A percentile compares a stretch with the other conserved stretches of the same genome.
Evolutionary conservation across 2,888 invertebrate species (phyloP).

Genomic region (Drosophila pegasa): DNA sequence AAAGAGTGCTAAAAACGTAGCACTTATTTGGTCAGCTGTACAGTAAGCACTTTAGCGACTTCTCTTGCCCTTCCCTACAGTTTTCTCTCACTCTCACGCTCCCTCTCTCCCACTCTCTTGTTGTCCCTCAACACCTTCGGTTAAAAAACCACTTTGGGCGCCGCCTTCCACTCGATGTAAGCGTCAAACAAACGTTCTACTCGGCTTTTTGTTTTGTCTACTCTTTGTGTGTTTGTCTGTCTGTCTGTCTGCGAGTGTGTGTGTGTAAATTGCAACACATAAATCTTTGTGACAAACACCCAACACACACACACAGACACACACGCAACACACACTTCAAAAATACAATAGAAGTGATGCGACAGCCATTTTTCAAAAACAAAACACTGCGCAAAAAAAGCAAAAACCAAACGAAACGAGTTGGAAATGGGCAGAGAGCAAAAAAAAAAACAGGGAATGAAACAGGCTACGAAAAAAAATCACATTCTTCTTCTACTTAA

Average conservation of each 20-base stretch:
- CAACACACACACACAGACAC: slow-evolving; percentile 35
- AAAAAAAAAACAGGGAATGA: slow-evolving; percentile 26
- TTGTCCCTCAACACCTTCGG: slow-evolving; percentile 35
- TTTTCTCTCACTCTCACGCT: background rate
- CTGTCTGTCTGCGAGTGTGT: slow-evolving; percentile 27
- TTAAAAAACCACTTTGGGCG: slow-evolving; percentile 42
- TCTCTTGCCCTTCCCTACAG: background rate
- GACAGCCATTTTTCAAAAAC: slow-evolving; percentile 80
- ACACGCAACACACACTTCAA: slow-evolving; percentile 56
- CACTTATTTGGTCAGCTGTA: slow-evolving; percentile 36
- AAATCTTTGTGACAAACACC: slow-evolving; percentile 78
- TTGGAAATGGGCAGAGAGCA: slow-evolving; percentile 25
- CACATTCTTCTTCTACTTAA: slow-evolving; percentile 7
- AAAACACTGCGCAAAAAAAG: slow-evolving; percentile 65
- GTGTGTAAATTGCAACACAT: slow-evolving; percentile 78
- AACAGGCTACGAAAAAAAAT: slow-evolving; percentile 43
- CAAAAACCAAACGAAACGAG: slow-evolving; percentile 30
- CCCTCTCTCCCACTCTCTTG: background rate
- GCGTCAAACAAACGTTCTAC: slow-evolving; percentile 66
- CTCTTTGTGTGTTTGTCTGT: slow-evolving; percentile 7
- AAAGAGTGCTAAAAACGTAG: slow-evolving; percentile 17
- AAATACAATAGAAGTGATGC: slow-evolving; percentile 78
- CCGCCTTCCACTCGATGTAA: slow-evolving; percentile 74
- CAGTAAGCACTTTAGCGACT: slow-evolving; percentile 39
- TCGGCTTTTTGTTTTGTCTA: slow-evolving; percentile 39